These are phyloP conservation scores for Ditylenchus dipsaci DNA, from an alignment of 1,140 invertebrate genomes.

Conservation along the genomic window DNA sequence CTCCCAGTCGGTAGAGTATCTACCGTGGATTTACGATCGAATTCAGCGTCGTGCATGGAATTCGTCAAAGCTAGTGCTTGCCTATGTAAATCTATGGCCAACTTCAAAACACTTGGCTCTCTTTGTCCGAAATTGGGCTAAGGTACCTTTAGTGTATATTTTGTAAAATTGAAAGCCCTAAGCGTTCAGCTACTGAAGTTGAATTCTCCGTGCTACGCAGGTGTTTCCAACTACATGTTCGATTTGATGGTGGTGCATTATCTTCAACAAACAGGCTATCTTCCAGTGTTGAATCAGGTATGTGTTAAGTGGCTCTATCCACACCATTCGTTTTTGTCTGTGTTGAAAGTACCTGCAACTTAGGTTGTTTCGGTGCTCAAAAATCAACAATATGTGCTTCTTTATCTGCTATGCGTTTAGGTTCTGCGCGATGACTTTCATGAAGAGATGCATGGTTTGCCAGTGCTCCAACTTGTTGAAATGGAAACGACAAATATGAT, in stretches of 20 bases:
- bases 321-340: too few species aligned
- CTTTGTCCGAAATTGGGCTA: background rate
- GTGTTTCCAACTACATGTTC: background rate
- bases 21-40: too few species aligned
- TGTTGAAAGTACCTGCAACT: too few species aligned
- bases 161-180: background rate
- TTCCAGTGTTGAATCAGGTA: background rate
- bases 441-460: too few species aligned
- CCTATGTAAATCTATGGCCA: background rate
- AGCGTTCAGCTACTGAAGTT: background rate
- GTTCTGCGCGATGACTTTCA: too few species aligned
- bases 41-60: background rate
- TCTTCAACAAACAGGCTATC: background rate
- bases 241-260: background rate
- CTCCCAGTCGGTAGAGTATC: too few species aligned
- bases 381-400: too few species aligned
- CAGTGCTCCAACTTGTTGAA: background rate
- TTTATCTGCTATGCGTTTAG: too few species aligned
- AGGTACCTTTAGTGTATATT: background rate
- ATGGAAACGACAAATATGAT: background rate
- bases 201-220: background rate
- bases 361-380: too few species aligned
- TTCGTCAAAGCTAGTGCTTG: background rate
- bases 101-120: background rate
- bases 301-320: background rate